Conservation (phyloP, 2,888 invertebrate genomes). For the Choreutis nemorana region DNA sequence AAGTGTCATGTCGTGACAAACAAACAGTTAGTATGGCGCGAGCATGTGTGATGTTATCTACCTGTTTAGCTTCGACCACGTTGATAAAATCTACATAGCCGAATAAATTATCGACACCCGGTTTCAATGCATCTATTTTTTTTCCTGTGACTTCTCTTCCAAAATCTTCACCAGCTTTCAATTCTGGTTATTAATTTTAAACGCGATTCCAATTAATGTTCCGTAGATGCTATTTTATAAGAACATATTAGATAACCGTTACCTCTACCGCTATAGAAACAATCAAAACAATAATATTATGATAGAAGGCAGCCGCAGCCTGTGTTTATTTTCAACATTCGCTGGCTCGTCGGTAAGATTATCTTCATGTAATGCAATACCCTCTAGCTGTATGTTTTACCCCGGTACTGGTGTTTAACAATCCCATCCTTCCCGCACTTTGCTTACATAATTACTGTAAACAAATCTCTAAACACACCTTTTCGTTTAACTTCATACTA, state of each 20-base stretch:
- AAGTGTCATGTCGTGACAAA: constrained; percentile 25
- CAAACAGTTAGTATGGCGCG: constrained; percentile 16
- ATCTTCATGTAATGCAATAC: constrained; percentile 38
- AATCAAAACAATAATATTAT: constrained; percentile 58
- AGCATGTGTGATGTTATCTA: constrained; percentile 15
- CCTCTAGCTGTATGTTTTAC: constrained; percentile 18
- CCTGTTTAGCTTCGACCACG: constrained; percentile 11
- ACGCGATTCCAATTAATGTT: too few relatives aligned
- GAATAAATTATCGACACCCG: too few relatives aligned
- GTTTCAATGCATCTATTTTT: too few relatives aligned
- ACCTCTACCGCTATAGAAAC: constrained; percentile 23
- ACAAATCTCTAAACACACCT: constrained; percentile 13
- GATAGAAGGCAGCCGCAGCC: constrained; percentile 38
- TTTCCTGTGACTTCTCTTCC: too few relatives aligned
- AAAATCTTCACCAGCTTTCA: too few relatives aligned
- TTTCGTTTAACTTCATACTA: too few relatives aligned
- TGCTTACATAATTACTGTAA: constrained; percentile 20
- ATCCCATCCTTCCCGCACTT: constrained; percentile 15
- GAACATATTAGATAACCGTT: too few relatives aligned
- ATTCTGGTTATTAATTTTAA: too few relatives aligned
- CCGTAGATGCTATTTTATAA: too few relatives aligned
- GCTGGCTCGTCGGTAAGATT: constrained; percentile 33
- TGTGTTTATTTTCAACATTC: constrained; percentile 55
- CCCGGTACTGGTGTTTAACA: constrained; percentile 26
- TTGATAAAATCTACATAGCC: constrained; percentile 3